Evolutionary conservation across 2,113 vertebrate species (phyloP).

Genomic region (Phalacrocorax aristotelis): DNA sequence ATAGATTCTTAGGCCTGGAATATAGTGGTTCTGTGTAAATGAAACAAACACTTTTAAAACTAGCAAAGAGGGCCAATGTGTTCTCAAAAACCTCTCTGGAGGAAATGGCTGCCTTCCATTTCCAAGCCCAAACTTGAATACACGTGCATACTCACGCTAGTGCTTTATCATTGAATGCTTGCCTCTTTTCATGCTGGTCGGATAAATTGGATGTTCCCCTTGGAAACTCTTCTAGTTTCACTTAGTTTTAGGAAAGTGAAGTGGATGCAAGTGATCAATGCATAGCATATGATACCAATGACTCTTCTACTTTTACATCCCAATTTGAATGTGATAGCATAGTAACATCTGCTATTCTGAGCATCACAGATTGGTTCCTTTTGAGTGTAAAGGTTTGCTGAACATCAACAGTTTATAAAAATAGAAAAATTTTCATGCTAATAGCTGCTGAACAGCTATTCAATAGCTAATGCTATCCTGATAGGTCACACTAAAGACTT

Average conservation of each 20-base stretch:
- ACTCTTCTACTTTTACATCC: slow-evolving; percentile 29
- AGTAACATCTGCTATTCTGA: slow-evolving; percentile 49
- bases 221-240: neutral
- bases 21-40: neutral
- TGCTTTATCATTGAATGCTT: neutral
- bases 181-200: neutral
- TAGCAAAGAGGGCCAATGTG: neutral
- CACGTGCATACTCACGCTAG: neutral
- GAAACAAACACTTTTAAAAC: neutral
- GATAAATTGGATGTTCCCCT: neutral
- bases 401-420: slow-evolving; percentile 15
- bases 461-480: neutral
- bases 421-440: neutral
- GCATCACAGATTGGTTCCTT: slow-evolving; percentile 27
- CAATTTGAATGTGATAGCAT: slow-evolving; percentile 29
- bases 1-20: neutral
- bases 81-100: neutral
- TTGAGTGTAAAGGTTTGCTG: slow-evolving; percentile 46
- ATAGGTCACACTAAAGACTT: neutral
- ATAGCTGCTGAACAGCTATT: neutral
- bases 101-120: neutral
- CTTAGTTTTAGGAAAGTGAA: neutral
- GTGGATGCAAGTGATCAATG: neutral
- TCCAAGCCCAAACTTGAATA: neutral
- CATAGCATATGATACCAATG: neutral